Conservation (phyloP, 35 echinoderm and acorn worm species). For the Stichopus chloronotus region DNA sequence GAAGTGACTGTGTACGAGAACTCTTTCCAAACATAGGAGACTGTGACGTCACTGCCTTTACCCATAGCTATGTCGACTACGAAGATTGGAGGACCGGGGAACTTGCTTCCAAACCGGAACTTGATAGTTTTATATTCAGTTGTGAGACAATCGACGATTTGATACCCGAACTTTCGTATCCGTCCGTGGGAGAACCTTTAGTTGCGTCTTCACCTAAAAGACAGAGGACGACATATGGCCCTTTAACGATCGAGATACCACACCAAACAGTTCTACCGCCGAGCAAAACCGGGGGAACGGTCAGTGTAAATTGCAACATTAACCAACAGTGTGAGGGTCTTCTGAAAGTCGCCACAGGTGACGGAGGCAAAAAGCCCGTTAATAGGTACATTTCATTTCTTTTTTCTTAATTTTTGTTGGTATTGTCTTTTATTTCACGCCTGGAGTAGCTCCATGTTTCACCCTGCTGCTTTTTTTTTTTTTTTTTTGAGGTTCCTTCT, state of each 20-base stretch:
- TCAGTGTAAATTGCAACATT: neutral
- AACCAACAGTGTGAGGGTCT: neutral
- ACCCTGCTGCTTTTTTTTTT: too few species aligned
- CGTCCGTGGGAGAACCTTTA: neutral
- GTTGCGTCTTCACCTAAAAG: neutral
- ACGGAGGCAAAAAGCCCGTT: too few species aligned
- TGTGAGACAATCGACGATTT: neutral
- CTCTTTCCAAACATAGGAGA: neutral
- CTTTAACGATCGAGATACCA: neutral
- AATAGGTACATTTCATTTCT: too few species aligned
- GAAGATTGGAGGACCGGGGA: neutral
- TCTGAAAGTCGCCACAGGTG: neutral
- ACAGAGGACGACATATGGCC: neutral
- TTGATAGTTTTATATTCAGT: slow-evolving; percentile 3
- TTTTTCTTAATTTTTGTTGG: too few species aligned
- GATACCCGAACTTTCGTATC: neutral
- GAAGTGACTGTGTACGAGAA: neutral
- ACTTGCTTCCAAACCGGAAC: neutral
- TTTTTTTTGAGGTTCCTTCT: too few species aligned
- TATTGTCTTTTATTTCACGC: too few species aligned
- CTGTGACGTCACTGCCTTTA: neutral
- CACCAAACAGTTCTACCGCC: neutral
- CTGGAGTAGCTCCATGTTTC: too few species aligned
- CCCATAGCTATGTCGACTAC: neutral
- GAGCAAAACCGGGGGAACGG: neutral